These are phyloP conservation scores for Perccottus glenii DNA, from an alignment of 2,113 vertebrate genomes.

Conservation along the genomic window DNA sequence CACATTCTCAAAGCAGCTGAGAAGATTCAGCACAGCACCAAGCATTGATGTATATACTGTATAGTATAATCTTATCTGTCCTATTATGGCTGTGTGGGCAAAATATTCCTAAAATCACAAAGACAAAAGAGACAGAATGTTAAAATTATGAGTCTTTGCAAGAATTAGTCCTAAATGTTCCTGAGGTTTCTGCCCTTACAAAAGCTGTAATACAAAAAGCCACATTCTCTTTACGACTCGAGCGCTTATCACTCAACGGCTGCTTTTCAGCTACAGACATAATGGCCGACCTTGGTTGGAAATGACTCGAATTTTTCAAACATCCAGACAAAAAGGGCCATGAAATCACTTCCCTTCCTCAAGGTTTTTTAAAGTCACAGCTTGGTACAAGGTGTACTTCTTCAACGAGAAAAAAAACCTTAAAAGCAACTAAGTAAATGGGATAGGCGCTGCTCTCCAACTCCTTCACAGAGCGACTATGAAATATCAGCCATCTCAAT, in stretches of 20 bases:
- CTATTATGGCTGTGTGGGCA: slow-evolving; percentile 28
- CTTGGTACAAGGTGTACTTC: slow-evolving; percentile 6
- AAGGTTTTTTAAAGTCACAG: slow-evolving; percentile 27
- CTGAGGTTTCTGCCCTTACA: background rate
- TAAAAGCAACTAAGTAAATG: slow-evolving; percentile 34
- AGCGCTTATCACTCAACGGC: slow-evolving; percentile 16
- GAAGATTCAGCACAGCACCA: slow-evolving; percentile 40
- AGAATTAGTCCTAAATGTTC: background rate
- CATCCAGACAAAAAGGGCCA: slow-evolving; percentile 14
- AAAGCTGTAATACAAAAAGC: background rate
- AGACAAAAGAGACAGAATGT: slow-evolving; percentile 5
- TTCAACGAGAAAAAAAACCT: slow-evolving; percentile 18
- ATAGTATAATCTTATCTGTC: slow-evolving; percentile 44
- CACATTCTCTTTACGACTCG: slow-evolving; percentile 9
- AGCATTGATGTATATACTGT: slow-evolving; percentile 11
- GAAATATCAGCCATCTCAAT: slow-evolving; percentile 11
- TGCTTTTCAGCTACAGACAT: slow-evolving; percentile 37
- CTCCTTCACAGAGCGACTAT: slow-evolving; percentile 7
- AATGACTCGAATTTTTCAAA: slow-evolving; percentile 40
- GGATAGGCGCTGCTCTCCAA: slow-evolving; percentile 20
- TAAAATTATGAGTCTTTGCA: slow-evolving; percentile 11
- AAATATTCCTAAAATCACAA: slow-evolving; percentile 10
- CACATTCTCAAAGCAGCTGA: slow-evolving; percentile 42
- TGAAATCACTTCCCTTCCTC: slow-evolving; percentile 39
- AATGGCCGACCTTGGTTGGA: slow-evolving; percentile 41